Evolutionary conservation across 2,113 vertebrate genomes (phyloP).

Genomic region (Heterotilapia buettikoferi): DNA sequence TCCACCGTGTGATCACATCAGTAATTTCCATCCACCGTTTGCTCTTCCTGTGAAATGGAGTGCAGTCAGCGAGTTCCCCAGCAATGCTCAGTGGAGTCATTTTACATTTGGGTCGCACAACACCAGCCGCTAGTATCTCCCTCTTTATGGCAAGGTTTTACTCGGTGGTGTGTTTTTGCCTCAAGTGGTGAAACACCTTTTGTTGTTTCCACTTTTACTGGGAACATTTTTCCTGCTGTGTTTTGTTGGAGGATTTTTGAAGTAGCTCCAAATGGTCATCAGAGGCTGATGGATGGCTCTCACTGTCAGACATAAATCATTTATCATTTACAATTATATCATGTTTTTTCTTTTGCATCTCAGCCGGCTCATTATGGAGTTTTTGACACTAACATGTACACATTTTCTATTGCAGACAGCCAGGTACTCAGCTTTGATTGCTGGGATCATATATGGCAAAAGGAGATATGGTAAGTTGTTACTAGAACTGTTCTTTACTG

Average conservation of each 20-base stretch:
- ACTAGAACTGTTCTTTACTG: background rate
- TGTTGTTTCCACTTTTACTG: background rate
- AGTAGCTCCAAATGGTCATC: background rate
- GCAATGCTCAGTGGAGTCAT: background rate
- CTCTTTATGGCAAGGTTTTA: background rate
- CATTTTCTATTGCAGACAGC: slow-evolving; percentile 71
- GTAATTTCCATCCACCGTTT: background rate
- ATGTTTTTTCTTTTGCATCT: background rate
- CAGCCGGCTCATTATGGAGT: rapidly evolving
- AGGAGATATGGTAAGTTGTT: slow-evolving; percentile 83
- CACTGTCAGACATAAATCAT: background rate
- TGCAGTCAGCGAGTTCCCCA: background rate
- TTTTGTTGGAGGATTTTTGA: background rate
- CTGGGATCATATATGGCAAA: slow-evolving; percentile 86
- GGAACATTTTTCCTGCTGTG: background rate
- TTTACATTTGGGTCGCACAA: background rate
- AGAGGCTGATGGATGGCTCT: background rate
- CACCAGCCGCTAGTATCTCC: background rate
- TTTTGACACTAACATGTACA: background rate
- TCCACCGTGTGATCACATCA: background rate
- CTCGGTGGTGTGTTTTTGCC: background rate
- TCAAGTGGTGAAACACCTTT: background rate
- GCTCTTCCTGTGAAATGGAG: background rate
- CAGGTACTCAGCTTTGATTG: slow-evolving; percentile 85
- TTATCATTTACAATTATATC: background rate